phyloP scores from a whole-genome alignment of 2,888 invertebrate genomes.

The Molanna angustata region DNA sequence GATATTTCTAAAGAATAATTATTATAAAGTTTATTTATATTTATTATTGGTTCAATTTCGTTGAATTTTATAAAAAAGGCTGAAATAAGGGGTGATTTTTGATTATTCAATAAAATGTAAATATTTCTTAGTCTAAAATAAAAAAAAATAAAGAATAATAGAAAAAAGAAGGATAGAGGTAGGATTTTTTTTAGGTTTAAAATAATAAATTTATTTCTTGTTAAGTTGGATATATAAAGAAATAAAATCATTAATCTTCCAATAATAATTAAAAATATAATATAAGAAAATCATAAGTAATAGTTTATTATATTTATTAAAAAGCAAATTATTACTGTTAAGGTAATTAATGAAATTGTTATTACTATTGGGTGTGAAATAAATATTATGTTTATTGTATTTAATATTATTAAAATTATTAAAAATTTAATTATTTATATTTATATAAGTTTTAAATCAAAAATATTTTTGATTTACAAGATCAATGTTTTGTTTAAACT shows the following conservation, averaged over 20 bases:
- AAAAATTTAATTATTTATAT: slow-evolving; percentile 38
- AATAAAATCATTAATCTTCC: slow-evolving; percentile 64
- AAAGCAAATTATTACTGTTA: slow-evolving; percentile 36
- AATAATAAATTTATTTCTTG: slow-evolving; percentile 58
- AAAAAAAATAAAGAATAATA: slow-evolving; percentile 35
- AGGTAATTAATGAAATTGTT: slow-evolving; percentile 1
- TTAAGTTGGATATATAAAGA: slow-evolving; percentile 62
- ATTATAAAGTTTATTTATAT: slow-evolving; percentile 54
- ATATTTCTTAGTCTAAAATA: slow-evolving; percentile 35
- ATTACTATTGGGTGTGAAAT: slow-evolving; percentile 4
- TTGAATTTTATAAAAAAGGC: slow-evolving; percentile 38
- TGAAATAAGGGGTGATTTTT: too few relatives aligned
- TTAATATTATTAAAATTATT: background rate
- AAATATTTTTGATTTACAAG: slow-evolving; percentile 69
- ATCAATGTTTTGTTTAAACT: slow-evolving; percentile 67
- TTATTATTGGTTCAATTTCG: slow-evolving; percentile 38
- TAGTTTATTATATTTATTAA: slow-evolving; percentile 47
- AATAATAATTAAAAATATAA: slow-evolving; percentile 60
- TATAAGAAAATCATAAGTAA: slow-evolving; percentile 60
- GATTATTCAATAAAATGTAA: too few relatives aligned
- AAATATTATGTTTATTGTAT: background rate
- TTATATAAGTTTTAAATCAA: slow-evolving; percentile 63
- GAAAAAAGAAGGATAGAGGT: slow-evolving; percentile 35
- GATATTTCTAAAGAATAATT: slow-evolving; percentile 51
- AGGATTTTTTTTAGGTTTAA: slow-evolving; percentile 40